Conservation (phyloP, 2,888 invertebrate genomes). For the Rhimphoctona megacephalus region DNA sequence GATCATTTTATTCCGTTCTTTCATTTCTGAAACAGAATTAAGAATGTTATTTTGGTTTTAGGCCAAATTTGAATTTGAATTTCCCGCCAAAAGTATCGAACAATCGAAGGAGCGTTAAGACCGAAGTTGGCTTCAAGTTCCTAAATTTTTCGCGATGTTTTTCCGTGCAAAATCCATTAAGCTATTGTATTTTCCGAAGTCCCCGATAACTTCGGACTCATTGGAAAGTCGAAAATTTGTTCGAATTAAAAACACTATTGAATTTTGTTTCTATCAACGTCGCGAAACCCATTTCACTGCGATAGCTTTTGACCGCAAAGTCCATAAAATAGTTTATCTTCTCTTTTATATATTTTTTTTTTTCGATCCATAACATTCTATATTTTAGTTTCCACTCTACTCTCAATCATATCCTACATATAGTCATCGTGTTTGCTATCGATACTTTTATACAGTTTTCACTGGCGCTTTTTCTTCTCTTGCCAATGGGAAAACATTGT, state of each 20-base stretch:
- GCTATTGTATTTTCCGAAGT: not conserved
- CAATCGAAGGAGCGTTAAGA: not conserved
- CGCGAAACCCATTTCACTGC: not conserved
- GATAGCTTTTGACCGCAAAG: not conserved
- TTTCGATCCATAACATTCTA: not conserved
- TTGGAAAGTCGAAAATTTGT: not conserved
- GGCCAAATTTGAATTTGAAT: not conserved
- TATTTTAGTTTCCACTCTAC: not conserved
- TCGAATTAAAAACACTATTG: not conserved
- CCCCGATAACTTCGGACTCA: not conserved
- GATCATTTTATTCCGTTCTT: not conserved
- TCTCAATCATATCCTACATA: slow-evolving; percentile 6
- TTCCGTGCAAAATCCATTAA: not conserved
- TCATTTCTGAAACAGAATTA: not conserved
- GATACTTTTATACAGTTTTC: slow-evolving; percentile 23
- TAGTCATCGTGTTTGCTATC: slow-evolving; percentile 11
- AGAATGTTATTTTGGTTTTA: not conserved
- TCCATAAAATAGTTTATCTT: slow-evolving; percentile 13
- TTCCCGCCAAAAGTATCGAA: slow-evolving; percentile 12
- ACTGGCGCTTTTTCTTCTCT: slow-evolving; percentile 1
- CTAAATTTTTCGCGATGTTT: not conserved
- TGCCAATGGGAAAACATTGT: slow-evolving; percentile 19
- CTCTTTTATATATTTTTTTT: not conserved
- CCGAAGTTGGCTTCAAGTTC: slow-evolving; percentile 12
- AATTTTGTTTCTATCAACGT: slow-evolving; percentile 6